Percentiles rank a stretch among this genome's conserved stretches.
phyloP scores from a whole-genome alignment of 2,797 vertebrate species.

The Meriones psammophilus region DNA sequence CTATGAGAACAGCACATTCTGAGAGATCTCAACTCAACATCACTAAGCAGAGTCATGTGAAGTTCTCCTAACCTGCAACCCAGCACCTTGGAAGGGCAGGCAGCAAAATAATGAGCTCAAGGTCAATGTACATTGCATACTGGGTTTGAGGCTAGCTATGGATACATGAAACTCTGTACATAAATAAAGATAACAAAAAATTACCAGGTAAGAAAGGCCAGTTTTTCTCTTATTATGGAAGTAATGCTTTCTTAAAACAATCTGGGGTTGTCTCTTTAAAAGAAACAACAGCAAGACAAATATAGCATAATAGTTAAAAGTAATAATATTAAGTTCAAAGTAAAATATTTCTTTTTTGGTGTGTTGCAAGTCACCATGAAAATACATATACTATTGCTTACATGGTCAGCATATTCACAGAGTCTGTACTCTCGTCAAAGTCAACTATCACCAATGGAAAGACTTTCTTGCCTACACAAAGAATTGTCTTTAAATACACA shows the following conservation, averaged over 20 bases:
- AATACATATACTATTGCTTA: background rate
- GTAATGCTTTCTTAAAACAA: constrained; percentile 9
- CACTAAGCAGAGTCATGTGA: background rate
- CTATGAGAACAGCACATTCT: background rate
- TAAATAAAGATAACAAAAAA: background rate
- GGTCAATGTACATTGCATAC: no score
- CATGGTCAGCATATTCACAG: background rate
- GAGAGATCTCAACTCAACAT: background rate
- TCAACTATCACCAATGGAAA: background rate
- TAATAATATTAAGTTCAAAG: background rate
- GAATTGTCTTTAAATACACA: background rate
- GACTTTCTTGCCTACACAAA: background rate
- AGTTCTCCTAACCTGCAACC: rapidly evolving
- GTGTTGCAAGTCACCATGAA: background rate
- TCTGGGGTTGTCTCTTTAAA: background rate
- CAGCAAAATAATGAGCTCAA: background rate
- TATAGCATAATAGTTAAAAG: background rate
- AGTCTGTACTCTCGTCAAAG: background rate
- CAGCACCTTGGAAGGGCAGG: background rate
- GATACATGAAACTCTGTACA: background rate
- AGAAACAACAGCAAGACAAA: background rate
- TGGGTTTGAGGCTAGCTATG: background rate
- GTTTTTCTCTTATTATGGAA: background rate
- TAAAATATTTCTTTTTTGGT: background rate
- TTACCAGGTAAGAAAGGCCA: background rate